Percentiles rank a stretch among this genome's conserved stretches.
These are phyloP conservation scores for Nowickia ferox DNA, from an alignment of 2,888 invertebrate genomes.

Conservation along the genomic window DNA sequence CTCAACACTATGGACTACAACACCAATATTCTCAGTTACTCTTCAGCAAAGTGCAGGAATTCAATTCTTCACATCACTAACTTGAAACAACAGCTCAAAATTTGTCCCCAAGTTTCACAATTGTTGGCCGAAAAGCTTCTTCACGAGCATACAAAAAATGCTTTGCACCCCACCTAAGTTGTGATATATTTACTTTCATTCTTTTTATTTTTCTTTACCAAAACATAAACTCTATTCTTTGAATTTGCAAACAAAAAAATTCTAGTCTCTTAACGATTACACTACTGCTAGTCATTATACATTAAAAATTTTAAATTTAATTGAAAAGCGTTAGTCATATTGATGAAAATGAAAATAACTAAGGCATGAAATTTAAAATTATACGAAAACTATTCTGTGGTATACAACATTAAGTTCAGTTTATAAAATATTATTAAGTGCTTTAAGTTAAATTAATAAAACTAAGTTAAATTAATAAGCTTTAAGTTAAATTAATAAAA, in stretches of 20 bases:
- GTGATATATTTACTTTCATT: background rate
- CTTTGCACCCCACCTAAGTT: background rate
- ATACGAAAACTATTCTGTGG: slow-evolving; percentile 69
- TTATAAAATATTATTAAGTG: slow-evolving; percentile 30
- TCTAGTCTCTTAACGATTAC: slow-evolving; percentile 11
- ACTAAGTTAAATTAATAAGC: too few relatives aligned
- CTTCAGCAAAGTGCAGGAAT: too few relatives aligned
- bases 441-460: background rate
- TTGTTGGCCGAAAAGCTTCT: too few relatives aligned
- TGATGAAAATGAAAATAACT: background rate
- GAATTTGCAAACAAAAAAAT: background rate
- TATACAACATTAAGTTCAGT: slow-evolving; percentile 65
- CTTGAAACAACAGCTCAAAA: too few relatives aligned
- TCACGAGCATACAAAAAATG: background rate
- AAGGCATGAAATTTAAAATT: slow-evolving; percentile 35
- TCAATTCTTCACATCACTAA: too few relatives aligned
- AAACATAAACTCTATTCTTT: slow-evolving; percentile 26
- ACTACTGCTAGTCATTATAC: slow-evolving; percentile 23
- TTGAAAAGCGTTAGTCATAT: background rate
- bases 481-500: too few relatives aligned
- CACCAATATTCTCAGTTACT: too few relatives aligned
- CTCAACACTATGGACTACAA: too few relatives aligned
- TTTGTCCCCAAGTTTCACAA: too few relatives aligned
- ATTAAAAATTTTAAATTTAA: background rate
- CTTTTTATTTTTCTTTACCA: background rate